phyloP scores from a whole-genome alignment of 2,888 invertebrate genomes.

The Cerastis rubricosa region DNA sequence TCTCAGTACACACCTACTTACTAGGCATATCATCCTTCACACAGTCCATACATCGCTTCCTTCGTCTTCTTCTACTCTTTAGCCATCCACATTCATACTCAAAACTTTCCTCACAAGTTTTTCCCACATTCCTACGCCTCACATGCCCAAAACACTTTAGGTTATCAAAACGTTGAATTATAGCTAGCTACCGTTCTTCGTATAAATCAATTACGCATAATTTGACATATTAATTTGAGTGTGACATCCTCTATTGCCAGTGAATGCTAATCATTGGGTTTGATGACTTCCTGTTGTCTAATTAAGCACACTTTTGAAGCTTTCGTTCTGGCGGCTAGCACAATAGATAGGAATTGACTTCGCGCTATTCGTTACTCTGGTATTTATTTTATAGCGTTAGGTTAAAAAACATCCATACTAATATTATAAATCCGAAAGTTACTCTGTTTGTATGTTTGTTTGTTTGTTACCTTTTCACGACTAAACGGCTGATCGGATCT shows the following conservation, averaged over 20 bases:
- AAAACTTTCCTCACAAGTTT: neutral
- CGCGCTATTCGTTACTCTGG: neutral
- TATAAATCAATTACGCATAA: conserved; percentile 11
- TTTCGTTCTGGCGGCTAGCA: conserved; percentile 9
- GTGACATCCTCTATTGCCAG: conserved; percentile 20
- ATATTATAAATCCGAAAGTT: too few relatives aligned
- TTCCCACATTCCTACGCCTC: neutral
- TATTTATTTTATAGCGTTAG: neutral
- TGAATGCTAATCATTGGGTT: conserved; percentile 27
- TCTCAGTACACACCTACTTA: neutral
- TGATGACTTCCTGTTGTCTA: conserved; percentile 21
- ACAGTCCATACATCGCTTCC: neutral
- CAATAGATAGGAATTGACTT: neutral
- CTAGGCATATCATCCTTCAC: neutral
- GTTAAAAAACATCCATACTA: neutral
- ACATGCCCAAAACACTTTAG: neutral
- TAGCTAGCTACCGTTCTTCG: neutral
- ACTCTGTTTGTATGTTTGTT: too few relatives aligned
- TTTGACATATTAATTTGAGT: conserved; percentile 36
- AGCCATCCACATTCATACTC: neutral
- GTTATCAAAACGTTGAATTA: conserved; percentile 12
- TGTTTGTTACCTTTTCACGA: too few relatives aligned
- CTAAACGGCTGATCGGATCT: too few relatives aligned
- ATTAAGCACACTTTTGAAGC: conserved; percentile 7
- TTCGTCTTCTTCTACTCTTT: neutral